Evolutionary conservation across 2,113 vertebrate genomes (phyloP).

Genomic region (Prinia subflava): DNA sequence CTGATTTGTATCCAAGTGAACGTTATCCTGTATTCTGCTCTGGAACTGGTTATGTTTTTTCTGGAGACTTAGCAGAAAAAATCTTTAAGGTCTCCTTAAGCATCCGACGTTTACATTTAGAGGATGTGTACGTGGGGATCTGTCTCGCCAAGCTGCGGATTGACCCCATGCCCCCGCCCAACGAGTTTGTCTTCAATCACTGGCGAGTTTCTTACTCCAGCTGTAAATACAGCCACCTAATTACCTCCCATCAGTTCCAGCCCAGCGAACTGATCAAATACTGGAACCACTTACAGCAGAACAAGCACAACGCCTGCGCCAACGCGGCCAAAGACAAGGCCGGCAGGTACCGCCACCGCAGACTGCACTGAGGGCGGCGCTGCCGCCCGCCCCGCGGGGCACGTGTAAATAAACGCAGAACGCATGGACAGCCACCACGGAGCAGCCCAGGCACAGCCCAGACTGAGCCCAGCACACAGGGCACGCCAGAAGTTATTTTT

Average conservation of each 20-base stretch:
- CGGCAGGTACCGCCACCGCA: conserved; percentile 78
- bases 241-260: conserved; percentile 96
- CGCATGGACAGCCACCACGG: conserved; percentile 61
- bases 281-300: conserved; percentile 94
- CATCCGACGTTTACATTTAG: conserved; percentile 86
- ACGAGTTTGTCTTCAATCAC: conserved; percentile 95
- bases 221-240: conserved; percentile 96
- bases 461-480: conserved; percentile 47
- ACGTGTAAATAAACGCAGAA: conserved; percentile 54
- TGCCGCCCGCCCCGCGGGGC: no score
- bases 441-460: conserved; percentile 61
- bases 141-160: conserved; percentile 90
- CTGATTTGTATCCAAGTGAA: conserved; percentile 85
- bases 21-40: conserved; percentile 96
- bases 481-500: conserved; percentile 73
- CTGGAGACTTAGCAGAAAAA: conserved; percentile 88
- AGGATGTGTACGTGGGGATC: conserved; percentile 94
- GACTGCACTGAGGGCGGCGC: conserved; percentile 64
- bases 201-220: conserved; percentile 95
- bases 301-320: conserved; percentile 90
- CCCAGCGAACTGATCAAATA: conserved; percentile 92
- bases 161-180: conserved; percentile 88
- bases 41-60: conserved; percentile 96
- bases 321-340: conserved; percentile 81
- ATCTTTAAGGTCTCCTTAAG: conserved; percentile 86